Evolutionary conservation across 2,797 vertebrate genomes (phyloP), one percentile per base, ranked within the genome.

Genomic region (Danio albolineatus): DNA sequence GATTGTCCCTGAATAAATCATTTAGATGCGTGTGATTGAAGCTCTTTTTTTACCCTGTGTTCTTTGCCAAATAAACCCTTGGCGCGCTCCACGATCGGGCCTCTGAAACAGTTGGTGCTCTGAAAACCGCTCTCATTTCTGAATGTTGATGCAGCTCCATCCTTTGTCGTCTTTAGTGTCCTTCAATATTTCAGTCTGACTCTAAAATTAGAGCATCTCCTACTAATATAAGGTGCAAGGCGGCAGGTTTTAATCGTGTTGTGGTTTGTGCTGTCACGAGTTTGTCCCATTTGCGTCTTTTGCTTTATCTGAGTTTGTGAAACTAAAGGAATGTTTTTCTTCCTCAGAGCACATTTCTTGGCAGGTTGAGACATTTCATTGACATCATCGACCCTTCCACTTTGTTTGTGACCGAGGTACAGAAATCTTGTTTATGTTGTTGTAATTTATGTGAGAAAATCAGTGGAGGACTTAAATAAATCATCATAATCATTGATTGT

Each of bases 341-440:
- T 41, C 82, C 90, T 10, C 76, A 98, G 97, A 93, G 91, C 41
- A 95, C 95, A 0, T 98, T 98, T 88, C 93, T 95, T 0, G 97
- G 97, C 76, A 92, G 97, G 82, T 95, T 98, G 90, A 93, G 96
- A 85, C 97, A 98, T 92, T 97, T 96, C 86, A 51, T 96, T 81
- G 96, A 97, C 88, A 94, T 98, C 91, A 97, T 98, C 0, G 96
- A 98, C 84, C 97, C 97, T 0, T 94, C 95, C 73, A 98, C 96
- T 0, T 93, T 98, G 74, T 96, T 98, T 85, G 95, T 98, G 66
- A 95, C 96, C 0, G 96, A 98, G 97, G 97, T 98, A 93, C 91
- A 83, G 14, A 44, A 41, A 57, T 78, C 41, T 56, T 5, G 5
- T 57, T 28, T 44, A 13, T 57, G 41, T 71, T 62, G 17, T 51